A percentile compares a stretch with the other conserved stretches of the same genome.
Evolutionary conservation across 2,888 invertebrate species (phyloP).

Genomic region (Steinernema scapterisci): DNA sequence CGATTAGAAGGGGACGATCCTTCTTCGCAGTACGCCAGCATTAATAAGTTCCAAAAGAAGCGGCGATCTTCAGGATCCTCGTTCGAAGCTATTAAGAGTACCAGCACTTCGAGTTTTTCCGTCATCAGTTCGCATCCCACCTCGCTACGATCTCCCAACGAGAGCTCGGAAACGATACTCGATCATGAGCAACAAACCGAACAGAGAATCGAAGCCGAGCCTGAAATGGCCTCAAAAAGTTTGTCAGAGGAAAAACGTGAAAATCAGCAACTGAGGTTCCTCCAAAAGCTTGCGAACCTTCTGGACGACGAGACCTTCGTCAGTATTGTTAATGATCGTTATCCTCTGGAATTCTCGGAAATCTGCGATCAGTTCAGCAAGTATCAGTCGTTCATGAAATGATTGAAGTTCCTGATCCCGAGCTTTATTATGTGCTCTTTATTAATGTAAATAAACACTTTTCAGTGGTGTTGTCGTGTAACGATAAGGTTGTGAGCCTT

Average conservation of each 20-base stretch:
- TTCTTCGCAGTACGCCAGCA: not conserved
- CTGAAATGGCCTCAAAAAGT: too few relatives aligned
- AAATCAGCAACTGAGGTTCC: not conserved
- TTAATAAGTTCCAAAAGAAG: slow-evolving; percentile 6
- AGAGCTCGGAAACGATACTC: not conserved
- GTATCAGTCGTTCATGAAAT: not conserved
- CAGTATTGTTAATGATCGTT: not conserved
- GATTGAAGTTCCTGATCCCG: not conserved
- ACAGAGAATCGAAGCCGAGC: too few relatives aligned
- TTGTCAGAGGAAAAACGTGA: too few relatives aligned
- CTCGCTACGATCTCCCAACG: not conserved
- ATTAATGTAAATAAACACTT: not conserved
- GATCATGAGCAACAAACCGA: not conserved
- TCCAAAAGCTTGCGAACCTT: not conserved
- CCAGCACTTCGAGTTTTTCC: not conserved
- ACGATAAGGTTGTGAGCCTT: too few relatives aligned
- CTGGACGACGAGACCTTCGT: not conserved
- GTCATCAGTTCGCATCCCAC: not conserved
- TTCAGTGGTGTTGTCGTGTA: too few relatives aligned
- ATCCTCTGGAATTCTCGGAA: not conserved
- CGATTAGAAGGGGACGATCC: not conserved
- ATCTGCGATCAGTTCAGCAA: not conserved
- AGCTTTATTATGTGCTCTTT: not conserved
- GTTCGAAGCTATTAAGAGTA: not conserved
- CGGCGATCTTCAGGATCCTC: not conserved